These are phyloP conservation scores for Eunapius fragilis DNA, from an alignment of 37 sponge, comb jelly and placozoan species.

Conservation along the genomic window DNA sequence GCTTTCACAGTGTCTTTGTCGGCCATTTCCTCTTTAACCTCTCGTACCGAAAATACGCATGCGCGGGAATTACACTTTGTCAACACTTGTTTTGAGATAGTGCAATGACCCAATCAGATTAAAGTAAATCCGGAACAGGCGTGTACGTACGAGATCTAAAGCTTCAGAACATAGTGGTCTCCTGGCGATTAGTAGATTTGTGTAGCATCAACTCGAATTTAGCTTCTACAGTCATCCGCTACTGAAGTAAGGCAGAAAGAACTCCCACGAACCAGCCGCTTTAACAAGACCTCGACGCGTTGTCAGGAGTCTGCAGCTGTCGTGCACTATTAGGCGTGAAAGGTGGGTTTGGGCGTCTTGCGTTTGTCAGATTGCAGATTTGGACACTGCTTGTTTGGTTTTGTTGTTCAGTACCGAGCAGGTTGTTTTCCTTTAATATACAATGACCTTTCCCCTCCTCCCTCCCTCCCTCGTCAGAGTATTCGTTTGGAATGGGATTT, in stretches of 20 bases:
- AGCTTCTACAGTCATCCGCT: not conserved
- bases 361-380: not conserved
- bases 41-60: conserved; percentile 4
- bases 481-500: not conserved
- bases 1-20: conserved; percentile 34
- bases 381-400: not conserved
- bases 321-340: not conserved
- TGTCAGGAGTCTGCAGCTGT: not conserved
- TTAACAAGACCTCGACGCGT: not conserved
- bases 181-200: not conserved
- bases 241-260: not conserved
- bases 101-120: conserved; percentile 6
- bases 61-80: not conserved
- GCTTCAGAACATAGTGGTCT: not conserved
- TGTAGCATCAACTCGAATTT: not conserved
- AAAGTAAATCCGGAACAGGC: conserved; percentile 44
- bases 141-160: not conserved
- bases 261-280: not conserved
- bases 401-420: not conserved
- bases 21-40: conserved; percentile 19
- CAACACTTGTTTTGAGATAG: conserved; percentile 8
- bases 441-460: not conserved
- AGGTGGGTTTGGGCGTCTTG: not conserved
- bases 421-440: not conserved
- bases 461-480: not conserved